Percentiles rank a stretch among this genome's conserved stretches.
phyloP scores from a whole-genome alignment of 2,113 vertebrate species.

The Ophthalmolycus amberensis region DNA sequence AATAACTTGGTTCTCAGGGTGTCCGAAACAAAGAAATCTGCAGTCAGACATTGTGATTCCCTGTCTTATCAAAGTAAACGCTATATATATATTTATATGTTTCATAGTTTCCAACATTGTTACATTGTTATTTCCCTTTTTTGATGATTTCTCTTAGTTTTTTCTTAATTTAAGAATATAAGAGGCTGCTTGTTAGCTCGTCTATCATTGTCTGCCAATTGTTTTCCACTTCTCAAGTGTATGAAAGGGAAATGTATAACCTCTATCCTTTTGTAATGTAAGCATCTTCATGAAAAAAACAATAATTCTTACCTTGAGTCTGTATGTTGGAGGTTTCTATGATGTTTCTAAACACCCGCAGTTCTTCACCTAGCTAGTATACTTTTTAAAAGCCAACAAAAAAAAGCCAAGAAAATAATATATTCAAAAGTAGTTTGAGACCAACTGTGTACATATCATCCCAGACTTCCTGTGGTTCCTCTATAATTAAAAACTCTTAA shows the following conservation, averaged over 20 bases:
- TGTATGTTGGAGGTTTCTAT: constrained; percentile 1
- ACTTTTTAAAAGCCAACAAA: neutral
- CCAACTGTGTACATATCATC: neutral
- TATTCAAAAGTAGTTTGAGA: neutral
- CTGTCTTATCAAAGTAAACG: neutral
- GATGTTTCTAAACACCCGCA: neutral
- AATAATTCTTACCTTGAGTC: neutral
- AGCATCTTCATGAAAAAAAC: neutral
- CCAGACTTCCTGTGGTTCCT: neutral
- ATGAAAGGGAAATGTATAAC: neutral
- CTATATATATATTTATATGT: neutral
- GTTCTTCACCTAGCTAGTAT: neutral
- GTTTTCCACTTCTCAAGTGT: neutral
- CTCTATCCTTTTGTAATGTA: neutral
- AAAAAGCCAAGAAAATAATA: neutral
- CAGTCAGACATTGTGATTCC: neutral
- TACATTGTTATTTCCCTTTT: neutral
- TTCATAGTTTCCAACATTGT: constrained; percentile 9
- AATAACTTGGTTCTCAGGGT: neutral
- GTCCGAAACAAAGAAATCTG: constrained; percentile 9
- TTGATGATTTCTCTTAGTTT: neutral
- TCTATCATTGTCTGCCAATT: neutral
- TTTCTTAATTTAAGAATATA: constrained; percentile 6
- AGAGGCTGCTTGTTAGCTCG: neutral
- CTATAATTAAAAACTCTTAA: neutral